These are phyloP conservation scores for Tenrec ecaudatus DNA, from an alignment of 2,113 vertebrate genomes.

Conservation along the genomic window DNA sequence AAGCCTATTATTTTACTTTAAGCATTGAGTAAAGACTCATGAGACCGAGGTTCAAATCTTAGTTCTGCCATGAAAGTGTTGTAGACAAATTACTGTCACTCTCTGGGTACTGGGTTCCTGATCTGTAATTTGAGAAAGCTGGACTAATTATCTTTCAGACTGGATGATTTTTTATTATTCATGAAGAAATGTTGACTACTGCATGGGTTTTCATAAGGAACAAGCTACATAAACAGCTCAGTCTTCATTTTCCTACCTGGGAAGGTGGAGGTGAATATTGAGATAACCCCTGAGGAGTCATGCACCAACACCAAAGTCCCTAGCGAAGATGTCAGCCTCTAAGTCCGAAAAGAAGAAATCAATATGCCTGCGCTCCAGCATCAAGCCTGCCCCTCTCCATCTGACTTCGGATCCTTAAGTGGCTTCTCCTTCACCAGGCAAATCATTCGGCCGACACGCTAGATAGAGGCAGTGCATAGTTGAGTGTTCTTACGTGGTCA, in stretches of 20 bases:
- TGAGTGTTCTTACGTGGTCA: not conserved
- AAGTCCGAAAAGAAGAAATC: not conserved
- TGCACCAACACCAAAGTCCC: not conserved
- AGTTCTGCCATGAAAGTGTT: not conserved
- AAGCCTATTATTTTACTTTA: conserved; percentile 52
- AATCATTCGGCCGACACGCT: not conserved
- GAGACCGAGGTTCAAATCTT: conserved; percentile 32
- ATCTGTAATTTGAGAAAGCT: not conserved
- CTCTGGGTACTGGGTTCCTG: not conserved
- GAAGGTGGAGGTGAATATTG: not conserved
- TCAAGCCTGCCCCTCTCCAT: not conserved
- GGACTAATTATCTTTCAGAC: not conserved
- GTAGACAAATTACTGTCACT: conserved; percentile 29
- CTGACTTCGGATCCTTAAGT: not conserved
- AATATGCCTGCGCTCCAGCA: not conserved
- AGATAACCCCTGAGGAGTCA: not conserved
- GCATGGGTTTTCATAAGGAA: conserved; percentile 22
- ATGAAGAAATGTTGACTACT: conserved; percentile 50
- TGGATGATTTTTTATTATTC: conserved; percentile 49
- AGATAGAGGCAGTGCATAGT: not conserved
- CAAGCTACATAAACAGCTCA: not conserved
- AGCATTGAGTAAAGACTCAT: not conserved
- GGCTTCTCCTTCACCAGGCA: not conserved
- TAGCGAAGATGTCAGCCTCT: not conserved
- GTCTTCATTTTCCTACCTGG: conserved; percentile 2